Evolutionary conservation across 2,797 vertebrate species (phyloP), one percentile per base, ranked within the genome.

Genomic region (Tauraco hartlaubi): DNA sequence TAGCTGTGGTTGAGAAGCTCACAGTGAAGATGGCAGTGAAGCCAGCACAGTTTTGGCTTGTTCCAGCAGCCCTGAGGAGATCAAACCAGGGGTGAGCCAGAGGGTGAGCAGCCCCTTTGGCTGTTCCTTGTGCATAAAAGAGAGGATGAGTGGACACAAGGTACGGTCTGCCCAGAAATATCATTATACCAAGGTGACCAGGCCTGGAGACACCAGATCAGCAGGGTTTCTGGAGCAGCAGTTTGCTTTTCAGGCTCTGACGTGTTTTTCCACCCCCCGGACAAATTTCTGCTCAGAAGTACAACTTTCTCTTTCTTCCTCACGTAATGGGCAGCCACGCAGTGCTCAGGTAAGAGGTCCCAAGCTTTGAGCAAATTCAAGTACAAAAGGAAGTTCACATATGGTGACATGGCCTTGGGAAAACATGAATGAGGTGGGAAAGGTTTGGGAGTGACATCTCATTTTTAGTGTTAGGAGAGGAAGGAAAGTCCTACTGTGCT

Each of bases 281-380:
- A 44, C 26, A 54, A 80, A 59, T 44, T 49, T 75, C 63, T 80
- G 11, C 58, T 49, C 12, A 2, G 5, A 64, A 75, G 46, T 31
- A 64, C 16, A 48, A 8, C 6, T 15, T 7, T 12, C 28, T 26
- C 5, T 28, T 74, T 26, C 5, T 28, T 74, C 33, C 7, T 55
- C 3, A 1, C 9, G 6, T 44, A 71, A 71, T 39, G 3, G 33
- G 12, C 14, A 80, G 22, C 52, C 63, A 18, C 0, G 0, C 21
- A 15, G 12, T 26, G 26, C 7, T 23, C 39, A 11, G 22, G 26
- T 37, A 43, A 75, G 23, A 56, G 28, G 20, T 39, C 31, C 6
- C 41, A 76, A 55, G 20, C 17, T 64, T 59, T 1, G 3, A 39
- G 52, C 14, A 59, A 75, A 54, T 64, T 44, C 44, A 59, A 25